Conservation (phyloP, 1,140 invertebrate genomes). For the Muscidifurax raptorellus region DNA sequence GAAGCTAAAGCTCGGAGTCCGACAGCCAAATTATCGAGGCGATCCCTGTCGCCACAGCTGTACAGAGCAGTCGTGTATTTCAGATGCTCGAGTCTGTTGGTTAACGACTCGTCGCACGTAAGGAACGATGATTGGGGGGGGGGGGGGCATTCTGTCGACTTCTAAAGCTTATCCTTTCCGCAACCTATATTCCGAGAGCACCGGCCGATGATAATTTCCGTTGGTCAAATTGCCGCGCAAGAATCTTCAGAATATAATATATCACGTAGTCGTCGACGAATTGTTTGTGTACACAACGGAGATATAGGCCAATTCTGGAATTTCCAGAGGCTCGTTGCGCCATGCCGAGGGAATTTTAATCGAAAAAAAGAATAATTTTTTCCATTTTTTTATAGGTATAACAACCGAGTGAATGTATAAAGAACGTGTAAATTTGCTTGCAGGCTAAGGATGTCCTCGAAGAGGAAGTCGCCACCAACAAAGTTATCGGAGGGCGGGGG, state of each 20-base stretch:
- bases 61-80: conserved; percentile 43
- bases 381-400: too few relatives aligned
- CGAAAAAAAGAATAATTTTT: too few relatives aligned
- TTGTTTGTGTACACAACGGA: neutral
- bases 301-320: too few relatives aligned
- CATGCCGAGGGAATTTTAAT: too few relatives aligned
- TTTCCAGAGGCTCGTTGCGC: too few relatives aligned
- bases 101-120: conserved; percentile 1
- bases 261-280: neutral
- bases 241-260: neutral
- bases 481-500: conserved; percentile 89
- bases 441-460: conserved; percentile 94
- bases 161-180: conserved; percentile 11
- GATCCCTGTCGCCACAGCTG: conserved; percentile 38
- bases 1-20: conserved; percentile 42
- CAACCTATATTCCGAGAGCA: neutral
- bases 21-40: conserved; percentile 64
- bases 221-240: conserved; percentile 18
- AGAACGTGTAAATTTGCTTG: conserved; percentile 61
- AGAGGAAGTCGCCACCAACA: conserved; percentile 93
- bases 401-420: too few relatives aligned
- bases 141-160: conserved; percentile 3
- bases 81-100: conserved; percentile 27
- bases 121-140: neutral
- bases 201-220: conserved; percentile 14